A percentile compares a stretch with the other conserved stretches of the same genome.
phyloP scores from a whole-genome alignment of 2,113 vertebrate genomes.

The Eulacestoma nigropectus region DNA sequence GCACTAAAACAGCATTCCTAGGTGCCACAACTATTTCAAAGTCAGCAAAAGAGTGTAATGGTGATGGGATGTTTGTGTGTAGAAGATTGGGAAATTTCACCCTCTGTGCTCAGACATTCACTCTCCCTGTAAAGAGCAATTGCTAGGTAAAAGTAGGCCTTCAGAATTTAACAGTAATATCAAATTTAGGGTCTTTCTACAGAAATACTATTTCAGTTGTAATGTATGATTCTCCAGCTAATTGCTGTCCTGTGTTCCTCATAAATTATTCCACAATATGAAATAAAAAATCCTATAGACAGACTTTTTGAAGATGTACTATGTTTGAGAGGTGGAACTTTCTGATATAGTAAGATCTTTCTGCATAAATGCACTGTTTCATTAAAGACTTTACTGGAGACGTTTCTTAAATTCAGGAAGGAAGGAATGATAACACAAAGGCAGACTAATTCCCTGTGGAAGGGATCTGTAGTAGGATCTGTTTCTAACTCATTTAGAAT shows the following conservation, averaged over 20 bases:
- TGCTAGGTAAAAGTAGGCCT: background rate
- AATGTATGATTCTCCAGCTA: background rate
- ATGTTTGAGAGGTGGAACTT: background rate
- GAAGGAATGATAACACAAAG: background rate
- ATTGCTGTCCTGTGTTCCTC: background rate
- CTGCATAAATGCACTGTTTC: background rate
- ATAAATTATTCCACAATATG: background rate
- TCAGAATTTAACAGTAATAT: background rate
- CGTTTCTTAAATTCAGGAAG: background rate
- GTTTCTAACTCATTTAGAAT: background rate
- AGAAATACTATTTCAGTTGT: background rate
- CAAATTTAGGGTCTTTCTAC: background rate
- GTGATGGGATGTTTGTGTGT: background rate
- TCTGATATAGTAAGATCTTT: background rate
- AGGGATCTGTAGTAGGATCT: background rate
- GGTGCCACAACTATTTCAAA: conserved; percentile 25
- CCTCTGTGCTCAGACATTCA: background rate
- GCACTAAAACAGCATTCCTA: conserved; percentile 1
- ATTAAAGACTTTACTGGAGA: background rate
- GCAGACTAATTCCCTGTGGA: background rate
- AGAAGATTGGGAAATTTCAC: background rate
- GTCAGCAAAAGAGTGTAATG: background rate
- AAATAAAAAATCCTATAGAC: background rate
- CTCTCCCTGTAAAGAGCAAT: background rate
- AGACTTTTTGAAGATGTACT: background rate